Conservation (phyloP, 2,888 invertebrate genomes). For the Callinectes sapidus region DNA sequence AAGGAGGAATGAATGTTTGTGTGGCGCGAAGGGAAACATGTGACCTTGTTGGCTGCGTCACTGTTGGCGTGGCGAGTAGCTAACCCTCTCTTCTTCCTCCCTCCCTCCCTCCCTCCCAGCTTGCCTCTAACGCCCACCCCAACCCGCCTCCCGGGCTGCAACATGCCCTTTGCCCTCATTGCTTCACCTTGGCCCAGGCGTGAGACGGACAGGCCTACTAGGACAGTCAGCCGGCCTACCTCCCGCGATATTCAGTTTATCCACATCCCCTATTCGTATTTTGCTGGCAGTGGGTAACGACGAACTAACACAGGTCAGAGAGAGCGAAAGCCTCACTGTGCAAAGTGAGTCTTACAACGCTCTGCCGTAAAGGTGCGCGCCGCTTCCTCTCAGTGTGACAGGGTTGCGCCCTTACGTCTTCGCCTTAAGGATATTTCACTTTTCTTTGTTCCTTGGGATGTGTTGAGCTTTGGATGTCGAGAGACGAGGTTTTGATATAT, state of each 20-base stretch:
- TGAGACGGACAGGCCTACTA: background rate
- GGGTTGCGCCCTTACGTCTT: slow-evolving; percentile 42
- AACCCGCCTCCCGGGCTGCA: background rate
- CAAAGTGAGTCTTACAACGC: background rate
- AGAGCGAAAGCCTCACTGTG: background rate
- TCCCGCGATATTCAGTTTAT: slow-evolving; percentile 59
- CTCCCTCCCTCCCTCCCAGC: background rate
- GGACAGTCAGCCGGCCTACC: background rate
- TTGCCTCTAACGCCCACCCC: background rate
- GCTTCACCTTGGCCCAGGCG: slow-evolving; percentile 16
- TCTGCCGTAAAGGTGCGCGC: background rate
- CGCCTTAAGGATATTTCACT: slow-evolving; percentile 64
- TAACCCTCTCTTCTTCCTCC: slow-evolving; percentile 1
- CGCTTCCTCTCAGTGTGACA: background rate
- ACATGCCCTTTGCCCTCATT: background rate
- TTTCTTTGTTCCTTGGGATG: slow-evolving; percentile 67
- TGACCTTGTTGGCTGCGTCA: slow-evolving; percentile 22
- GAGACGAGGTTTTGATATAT: slow-evolving; percentile 49
- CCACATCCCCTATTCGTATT: slow-evolving; percentile 65
- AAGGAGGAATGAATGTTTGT: background rate
- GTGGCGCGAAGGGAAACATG: slow-evolving; percentile 15
- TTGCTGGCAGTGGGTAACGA: slow-evolving; percentile 66
- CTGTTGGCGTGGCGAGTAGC: slow-evolving; percentile 24
- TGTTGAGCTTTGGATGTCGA: slow-evolving; percentile 66
- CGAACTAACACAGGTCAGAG: slow-evolving; percentile 20